Conservation (phyloP, 1,140 invertebrate species). For the Drosophila watanabei region DNA sequence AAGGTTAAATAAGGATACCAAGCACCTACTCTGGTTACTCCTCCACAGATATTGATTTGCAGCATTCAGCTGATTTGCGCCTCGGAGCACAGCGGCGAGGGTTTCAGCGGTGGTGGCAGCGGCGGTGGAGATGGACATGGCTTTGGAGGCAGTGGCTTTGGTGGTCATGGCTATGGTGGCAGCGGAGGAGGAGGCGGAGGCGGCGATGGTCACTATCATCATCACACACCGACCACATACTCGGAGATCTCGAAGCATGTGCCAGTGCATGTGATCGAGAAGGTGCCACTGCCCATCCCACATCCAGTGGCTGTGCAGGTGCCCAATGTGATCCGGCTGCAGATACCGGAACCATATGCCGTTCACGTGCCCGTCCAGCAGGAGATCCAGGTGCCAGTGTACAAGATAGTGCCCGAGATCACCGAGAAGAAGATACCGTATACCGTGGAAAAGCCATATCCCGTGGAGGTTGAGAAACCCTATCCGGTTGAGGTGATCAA, state of each 20-base stretch:
- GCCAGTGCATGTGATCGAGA: constrained; percentile 91
- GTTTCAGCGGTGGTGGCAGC: constrained; percentile 23
- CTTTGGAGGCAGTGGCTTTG: constrained; percentile 36
- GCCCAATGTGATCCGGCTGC: constrained; percentile 90
- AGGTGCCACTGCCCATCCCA: constrained; percentile 91
- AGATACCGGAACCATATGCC: constrained; percentile 91
- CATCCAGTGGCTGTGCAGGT: constrained; percentile 91
- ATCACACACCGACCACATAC: constrained; percentile 86
- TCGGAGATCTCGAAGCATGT: constrained; percentile 89
- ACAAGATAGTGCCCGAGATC: constrained; percentile 89
- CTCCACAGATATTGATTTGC: constrained; percentile 55
- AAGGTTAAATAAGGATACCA: background rate
- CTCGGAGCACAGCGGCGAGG: constrained; percentile 62
- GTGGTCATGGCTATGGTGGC: constrained; percentile 19
- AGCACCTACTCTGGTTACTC: background rate
- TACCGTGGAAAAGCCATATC: constrained; percentile 91
- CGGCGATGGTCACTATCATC: constrained; percentile 43
- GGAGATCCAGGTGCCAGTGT: constrained; percentile 90
- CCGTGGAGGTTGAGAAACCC: constrained; percentile 91
- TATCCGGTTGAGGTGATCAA: constrained; percentile 92
- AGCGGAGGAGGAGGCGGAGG: constrained; percentile 25
- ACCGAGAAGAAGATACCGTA: constrained; percentile 92
- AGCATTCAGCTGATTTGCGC: constrained; percentile 58
- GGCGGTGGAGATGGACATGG: constrained; percentile 21
- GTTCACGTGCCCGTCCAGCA: constrained; percentile 90